These are phyloP conservation scores for Ahaetulla prasina DNA, from an alignment of 2,113 vertebrate genomes.

Conservation along the genomic window DNA sequence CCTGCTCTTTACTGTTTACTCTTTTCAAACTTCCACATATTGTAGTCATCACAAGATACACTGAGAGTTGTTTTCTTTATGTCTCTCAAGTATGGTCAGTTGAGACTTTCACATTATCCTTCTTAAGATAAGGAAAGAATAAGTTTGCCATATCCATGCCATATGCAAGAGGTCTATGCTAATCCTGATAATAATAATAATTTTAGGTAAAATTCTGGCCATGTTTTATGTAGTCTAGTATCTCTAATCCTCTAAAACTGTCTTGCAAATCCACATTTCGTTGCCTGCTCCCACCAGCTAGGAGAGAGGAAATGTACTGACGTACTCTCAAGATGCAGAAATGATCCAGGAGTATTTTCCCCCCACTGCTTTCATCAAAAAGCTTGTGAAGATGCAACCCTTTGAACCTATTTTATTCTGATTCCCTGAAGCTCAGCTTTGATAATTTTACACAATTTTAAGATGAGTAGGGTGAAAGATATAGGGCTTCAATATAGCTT, in stretches of 20 bases:
- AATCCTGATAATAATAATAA: not conserved
- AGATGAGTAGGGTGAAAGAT: not conserved
- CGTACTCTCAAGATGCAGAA: not conserved
- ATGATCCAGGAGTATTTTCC: not conserved
- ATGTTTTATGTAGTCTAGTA: not conserved
- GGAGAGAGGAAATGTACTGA: not conserved
- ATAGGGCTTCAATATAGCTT: not conserved
- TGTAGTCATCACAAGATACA: not conserved
- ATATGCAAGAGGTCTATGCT: not conserved
- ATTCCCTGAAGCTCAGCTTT: constrained; percentile 19
- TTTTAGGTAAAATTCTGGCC: not conserved
- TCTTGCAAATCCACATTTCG: not conserved
- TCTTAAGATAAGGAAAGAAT: not conserved
- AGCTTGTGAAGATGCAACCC: constrained; percentile 2
- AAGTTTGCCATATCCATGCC: not conserved
- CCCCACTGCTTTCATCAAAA: constrained; percentile 6
- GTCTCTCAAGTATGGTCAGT: not conserved
- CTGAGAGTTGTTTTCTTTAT: not conserved
- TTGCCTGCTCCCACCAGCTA: not conserved
- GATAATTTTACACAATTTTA: constrained; percentile 40
- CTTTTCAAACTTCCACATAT: not conserved
- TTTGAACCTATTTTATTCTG: constrained; percentile 36
- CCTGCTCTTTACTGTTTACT: not conserved
- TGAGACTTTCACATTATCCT: not conserved
- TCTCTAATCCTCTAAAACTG: not conserved